A percentile compares a stretch with the other conserved stretches of the same genome.
These are phyloP conservation scores for Fringilla coelebs DNA, from an alignment of 2,797 vertebrate genomes.

Conservation along the genomic window DNA sequence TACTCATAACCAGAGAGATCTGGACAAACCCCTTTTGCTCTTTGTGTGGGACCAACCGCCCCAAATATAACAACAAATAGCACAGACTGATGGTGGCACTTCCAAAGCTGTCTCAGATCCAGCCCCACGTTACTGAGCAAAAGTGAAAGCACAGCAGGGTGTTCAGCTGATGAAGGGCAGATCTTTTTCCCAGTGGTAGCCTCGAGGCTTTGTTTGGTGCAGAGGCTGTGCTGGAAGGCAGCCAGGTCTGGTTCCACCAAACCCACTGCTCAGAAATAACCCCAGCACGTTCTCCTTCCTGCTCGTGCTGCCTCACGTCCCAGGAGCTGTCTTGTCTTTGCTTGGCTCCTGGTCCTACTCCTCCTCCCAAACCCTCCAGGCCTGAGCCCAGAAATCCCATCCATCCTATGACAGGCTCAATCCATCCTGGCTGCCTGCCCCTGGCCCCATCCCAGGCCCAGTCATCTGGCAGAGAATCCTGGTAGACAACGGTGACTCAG, in stretches of 20 bases:
- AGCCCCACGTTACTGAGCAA: background rate
- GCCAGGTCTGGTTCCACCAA: background rate
- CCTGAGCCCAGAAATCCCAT: background rate
- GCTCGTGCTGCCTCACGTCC: background rate
- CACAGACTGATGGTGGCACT: background rate
- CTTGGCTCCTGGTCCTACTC: background rate
- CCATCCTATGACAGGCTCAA: accelerated
- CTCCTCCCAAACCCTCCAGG: background rate
- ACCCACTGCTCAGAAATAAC: background rate
- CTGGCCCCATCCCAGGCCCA: background rate
- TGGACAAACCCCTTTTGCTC: background rate
- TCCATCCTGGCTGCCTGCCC: background rate
- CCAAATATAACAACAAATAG: background rate
- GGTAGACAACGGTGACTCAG: background rate
- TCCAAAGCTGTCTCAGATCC: background rate
- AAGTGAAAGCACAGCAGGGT: background rate
- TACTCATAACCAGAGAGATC: background rate
- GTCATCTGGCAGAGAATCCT: background rate
- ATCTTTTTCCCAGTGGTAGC: background rate
- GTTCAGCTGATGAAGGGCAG: background rate
- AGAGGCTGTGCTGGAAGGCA: background rate
- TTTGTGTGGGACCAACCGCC: too few species aligned
- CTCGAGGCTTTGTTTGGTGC: background rate
- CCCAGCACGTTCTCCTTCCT: background rate
- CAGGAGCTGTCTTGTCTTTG: background rate